These are phyloP conservation scores for Pogonophryne albipinna DNA, from an alignment of 2,797 vertebrate genomes.

Conservation along the genomic window DNA sequence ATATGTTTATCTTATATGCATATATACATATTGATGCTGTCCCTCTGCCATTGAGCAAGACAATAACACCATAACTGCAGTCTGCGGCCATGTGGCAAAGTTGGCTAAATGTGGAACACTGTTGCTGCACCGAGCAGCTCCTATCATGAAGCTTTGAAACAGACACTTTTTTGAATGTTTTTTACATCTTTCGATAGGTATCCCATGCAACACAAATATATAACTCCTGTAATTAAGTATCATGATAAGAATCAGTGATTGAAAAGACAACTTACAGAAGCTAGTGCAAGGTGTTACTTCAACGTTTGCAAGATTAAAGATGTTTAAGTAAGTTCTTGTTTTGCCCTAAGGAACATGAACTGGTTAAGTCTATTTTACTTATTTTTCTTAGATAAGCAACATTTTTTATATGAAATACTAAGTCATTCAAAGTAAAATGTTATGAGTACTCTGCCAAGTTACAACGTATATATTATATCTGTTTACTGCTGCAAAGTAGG, in stretches of 20 bases:
- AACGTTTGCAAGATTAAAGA: background rate
- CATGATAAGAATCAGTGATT: background rate
- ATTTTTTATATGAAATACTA: background rate
- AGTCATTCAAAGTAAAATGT: background rate
- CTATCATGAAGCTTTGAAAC: no score
- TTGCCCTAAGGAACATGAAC: background rate
- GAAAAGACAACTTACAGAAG: background rate
- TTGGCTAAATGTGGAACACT: background rate
- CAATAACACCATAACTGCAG: background rate
- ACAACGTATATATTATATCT: slow-evolving; percentile 7
- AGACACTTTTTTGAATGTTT: no score
- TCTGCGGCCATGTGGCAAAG: background rate
- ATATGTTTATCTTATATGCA: no score
- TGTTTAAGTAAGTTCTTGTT: background rate
- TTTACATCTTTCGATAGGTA: background rate
- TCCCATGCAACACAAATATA: background rate
- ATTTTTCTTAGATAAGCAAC: background rate
- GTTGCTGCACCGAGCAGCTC: no score
- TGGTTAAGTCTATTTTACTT: background rate
- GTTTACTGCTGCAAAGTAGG: slow-evolving; percentile 26
- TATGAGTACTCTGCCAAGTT: background rate
- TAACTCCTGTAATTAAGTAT: background rate
- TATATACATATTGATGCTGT: background rate
- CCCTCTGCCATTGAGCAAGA: background rate
- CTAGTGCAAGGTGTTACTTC: background rate